Evolutionary conservation across 2,888 invertebrate genomes (phyloP).

Genomic region (Alsophila aescularia): DNA sequence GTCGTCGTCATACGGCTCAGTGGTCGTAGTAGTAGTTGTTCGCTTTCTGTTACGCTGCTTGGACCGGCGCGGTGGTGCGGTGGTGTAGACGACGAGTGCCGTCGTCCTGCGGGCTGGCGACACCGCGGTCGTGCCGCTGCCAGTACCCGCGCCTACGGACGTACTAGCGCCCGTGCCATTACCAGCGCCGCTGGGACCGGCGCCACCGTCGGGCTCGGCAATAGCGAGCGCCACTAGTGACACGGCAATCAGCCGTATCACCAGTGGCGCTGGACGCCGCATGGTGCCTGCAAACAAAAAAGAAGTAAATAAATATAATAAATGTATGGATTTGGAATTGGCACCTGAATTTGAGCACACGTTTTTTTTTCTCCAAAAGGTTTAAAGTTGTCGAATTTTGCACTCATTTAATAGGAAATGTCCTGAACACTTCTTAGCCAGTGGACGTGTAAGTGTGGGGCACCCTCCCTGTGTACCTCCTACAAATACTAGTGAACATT

Average conservation of each 20-base stretch:
- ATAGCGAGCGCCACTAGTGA: constrained; percentile 79
- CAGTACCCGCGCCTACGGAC: constrained; percentile 28
- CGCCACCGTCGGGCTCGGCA: constrained; percentile 60
- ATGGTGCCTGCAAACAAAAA: constrained; percentile 61
- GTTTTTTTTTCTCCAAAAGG: too few relatives aligned
- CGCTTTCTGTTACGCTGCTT: constrained; percentile 60
- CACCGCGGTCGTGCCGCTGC: constrained; percentile 29
- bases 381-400: too few relatives aligned
- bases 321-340: not conserved
- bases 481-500: not conserved
- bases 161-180: constrained; percentile 31
- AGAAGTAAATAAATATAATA: too few relatives aligned
- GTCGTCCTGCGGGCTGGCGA: constrained; percentile 50
- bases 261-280: constrained; percentile 75
- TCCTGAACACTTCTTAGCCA: too few relatives aligned
- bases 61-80: constrained; percentile 42
- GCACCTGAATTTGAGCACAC: too few relatives aligned
- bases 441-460: too few relatives aligned
- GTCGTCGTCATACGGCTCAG: constrained; percentile 61
- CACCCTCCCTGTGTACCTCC: too few relatives aligned
- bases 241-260: constrained; percentile 68
- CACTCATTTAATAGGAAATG: too few relatives aligned
- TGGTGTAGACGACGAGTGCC: constrained; percentile 51
- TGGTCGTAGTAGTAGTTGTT: constrained; percentile 62
- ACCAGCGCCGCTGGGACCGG: constrained; percentile 36